Evolutionary conservation across 2,888 invertebrate species (phyloP).

Genomic region (Acanthoscelides obtectus): DNA sequence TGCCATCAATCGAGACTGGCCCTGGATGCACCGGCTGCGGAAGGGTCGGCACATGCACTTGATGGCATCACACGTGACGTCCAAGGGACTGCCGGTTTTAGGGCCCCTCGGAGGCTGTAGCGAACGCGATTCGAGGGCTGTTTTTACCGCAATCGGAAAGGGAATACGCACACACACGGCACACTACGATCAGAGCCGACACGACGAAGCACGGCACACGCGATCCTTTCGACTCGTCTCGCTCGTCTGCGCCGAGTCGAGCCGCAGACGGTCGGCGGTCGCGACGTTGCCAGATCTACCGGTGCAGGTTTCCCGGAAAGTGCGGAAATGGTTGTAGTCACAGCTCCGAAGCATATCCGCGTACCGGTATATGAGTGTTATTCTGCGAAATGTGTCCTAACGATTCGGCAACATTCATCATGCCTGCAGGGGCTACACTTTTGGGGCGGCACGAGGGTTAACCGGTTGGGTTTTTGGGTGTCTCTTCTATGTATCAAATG

Average conservation of each 20-base stretch:
- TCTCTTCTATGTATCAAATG: no score
- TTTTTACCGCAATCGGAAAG: background rate
- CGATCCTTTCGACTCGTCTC: slow-evolving; percentile 17
- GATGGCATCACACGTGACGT: background rate
- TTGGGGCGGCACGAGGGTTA: no score
- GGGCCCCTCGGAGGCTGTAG: background rate
- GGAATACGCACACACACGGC: background rate
- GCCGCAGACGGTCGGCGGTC: slow-evolving; percentile 14
- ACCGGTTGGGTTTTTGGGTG: no score
- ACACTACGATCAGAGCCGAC: background rate
- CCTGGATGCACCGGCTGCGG: background rate
- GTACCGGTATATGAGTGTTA: no score
- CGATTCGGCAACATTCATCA: no score
- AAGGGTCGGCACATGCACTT: background rate
- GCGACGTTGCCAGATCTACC: background rate
- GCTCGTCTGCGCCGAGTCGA: slow-evolving; percentile 21
- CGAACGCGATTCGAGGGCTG: background rate
- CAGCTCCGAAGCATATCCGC: no score
- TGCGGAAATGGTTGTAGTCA: background rate
- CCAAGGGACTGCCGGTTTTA: background rate
- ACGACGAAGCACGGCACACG: slow-evolving; percentile 22
- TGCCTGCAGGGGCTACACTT: no score
- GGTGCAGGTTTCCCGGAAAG: background rate
- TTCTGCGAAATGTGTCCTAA: no score
- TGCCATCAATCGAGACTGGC: background rate